Percentiles rank a stretch among this genome's conserved stretches.
These are phyloP conservation scores for Psylliodes chrysocephalus DNA, from an alignment of 2,888 invertebrate species.

Conservation along the genomic window DNA sequence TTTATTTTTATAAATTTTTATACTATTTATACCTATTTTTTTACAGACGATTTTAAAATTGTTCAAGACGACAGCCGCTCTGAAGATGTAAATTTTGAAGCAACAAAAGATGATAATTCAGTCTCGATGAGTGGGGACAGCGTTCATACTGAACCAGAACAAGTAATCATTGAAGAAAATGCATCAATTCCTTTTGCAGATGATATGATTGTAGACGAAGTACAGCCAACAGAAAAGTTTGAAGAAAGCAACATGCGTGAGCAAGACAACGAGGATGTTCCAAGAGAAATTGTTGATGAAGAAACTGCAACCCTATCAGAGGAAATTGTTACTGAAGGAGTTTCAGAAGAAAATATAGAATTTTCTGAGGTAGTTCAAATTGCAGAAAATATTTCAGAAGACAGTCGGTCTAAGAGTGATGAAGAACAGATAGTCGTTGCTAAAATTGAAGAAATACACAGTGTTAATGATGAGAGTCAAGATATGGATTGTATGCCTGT, in stretches of 20 bases:
- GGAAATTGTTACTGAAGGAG: background rate
- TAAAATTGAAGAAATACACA: conserved; percentile 10
- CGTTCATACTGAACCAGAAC: conserved; percentile 5
- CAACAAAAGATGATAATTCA: conserved; percentile 16
- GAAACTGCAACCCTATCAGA: too few species aligned
- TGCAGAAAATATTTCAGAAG: conserved; percentile 6
- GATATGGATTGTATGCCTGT: conserved; percentile 13
- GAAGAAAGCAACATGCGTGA: background rate
- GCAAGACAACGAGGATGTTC: background rate
- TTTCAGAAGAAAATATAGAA: background rate
- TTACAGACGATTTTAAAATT: background rate
- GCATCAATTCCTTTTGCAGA: conserved; percentile 26
- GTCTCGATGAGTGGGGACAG: background rate
- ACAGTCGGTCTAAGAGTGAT: conserved; percentile 1
- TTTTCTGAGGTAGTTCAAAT: background rate
- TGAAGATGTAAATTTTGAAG: conserved; percentile 13
- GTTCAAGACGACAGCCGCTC: background rate
- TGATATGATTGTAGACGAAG: conserved; percentile 10
- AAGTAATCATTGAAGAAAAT: conserved; percentile 27
- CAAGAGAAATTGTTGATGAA: background rate
- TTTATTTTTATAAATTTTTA: too few species aligned
- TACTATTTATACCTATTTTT: too few species aligned
- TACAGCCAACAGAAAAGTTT: background rate
- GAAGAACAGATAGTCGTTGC: background rate
- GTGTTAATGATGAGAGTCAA: background rate